These are phyloP conservation scores for Condylura cristata DNA, from an alignment of 2,113 vertebrate species.

Conservation along the genomic window DNA sequence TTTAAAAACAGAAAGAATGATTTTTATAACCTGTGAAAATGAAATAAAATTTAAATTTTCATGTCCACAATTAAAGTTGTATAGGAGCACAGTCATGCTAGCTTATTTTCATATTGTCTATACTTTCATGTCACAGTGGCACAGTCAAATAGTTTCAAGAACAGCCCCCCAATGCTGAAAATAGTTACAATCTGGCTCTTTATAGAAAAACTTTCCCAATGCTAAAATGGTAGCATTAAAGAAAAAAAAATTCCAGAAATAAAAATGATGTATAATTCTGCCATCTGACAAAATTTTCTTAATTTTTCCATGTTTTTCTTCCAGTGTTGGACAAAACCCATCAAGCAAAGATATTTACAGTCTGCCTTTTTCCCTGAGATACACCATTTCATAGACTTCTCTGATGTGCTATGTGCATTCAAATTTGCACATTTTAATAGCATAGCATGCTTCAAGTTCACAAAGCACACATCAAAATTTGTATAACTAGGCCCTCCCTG, in stretches of 20 bases:
- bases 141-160: neutral
- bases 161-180: neutral
- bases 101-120: neutral
- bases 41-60: neutral
- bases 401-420: neutral
- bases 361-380: neutral
- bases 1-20: neutral
- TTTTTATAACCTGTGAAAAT: neutral
- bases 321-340: constrained; percentile 18
- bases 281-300: neutral
- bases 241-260: neutral
- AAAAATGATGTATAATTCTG: constrained; percentile 23
- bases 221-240: neutral
- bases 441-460: neutral
- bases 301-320: constrained; percentile 13
- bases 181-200: neutral
- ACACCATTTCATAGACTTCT: neutral
- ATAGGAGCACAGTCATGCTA: neutral
- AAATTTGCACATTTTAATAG: neutral
- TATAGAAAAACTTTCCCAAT: neutral
- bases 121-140: neutral
- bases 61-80: neutral
- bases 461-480: neutral
- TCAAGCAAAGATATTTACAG: neutral
- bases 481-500: too few relatives aligned